These are phyloP conservation scores for Pseudonaja textilis DNA, from an alignment of 2,113 vertebrate species.

Conservation along the genomic window DNA sequence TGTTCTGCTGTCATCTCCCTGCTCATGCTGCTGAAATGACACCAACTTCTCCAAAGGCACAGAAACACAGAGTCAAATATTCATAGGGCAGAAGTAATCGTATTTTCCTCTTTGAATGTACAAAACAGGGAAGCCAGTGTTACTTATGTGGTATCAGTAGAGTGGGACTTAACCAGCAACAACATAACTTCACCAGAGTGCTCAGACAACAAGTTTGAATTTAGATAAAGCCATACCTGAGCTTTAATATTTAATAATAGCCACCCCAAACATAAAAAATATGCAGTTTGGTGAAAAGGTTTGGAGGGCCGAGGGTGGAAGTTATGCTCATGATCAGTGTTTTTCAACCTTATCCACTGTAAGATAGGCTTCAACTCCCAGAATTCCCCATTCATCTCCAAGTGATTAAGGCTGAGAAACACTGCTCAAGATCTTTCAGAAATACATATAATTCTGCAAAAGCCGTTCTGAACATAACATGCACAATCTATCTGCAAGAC, in stretches of 20 bases:
- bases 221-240: not conserved
- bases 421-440: not conserved
- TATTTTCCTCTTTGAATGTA: not conserved
- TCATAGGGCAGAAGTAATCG: not conserved
- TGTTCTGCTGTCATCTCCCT: not conserved
- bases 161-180: not conserved
- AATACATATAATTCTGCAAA: not conserved
- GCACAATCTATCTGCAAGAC: not conserved
- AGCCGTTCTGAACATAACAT: not conserved
- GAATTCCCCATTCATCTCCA: not conserved
- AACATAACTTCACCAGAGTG: not conserved
- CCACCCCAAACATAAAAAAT: not conserved
- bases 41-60: not conserved
- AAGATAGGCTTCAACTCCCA: not conserved
- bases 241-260: not conserved
- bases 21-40: not conserved
- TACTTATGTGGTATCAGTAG: not conserved
- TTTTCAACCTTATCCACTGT: not conserved
- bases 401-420: not conserved
- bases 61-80: not conserved
- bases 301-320: not conserved
- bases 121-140: not conserved
- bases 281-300: not conserved
- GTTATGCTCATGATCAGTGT: not conserved
- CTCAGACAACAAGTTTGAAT: not conserved